Evolutionary conservation across 2,797 vertebrate species (phyloP), one percentile per base, ranked within the genome.

Genomic region (Sebastes hubbsi): DNA sequence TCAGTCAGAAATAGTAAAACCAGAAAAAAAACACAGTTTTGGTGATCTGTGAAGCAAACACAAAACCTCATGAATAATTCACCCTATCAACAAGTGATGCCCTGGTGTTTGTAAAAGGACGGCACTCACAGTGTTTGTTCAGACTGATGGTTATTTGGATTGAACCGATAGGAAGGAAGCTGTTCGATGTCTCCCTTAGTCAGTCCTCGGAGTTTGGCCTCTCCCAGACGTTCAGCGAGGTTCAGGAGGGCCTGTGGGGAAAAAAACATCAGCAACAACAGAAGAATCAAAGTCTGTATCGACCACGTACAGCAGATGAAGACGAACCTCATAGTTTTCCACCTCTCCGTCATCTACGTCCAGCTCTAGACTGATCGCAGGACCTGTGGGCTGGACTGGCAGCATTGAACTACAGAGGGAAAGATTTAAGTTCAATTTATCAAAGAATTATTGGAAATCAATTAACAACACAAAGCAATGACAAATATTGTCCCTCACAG

Each of bases 131-230:
- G 94, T 64, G 98, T 99, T 96, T 99, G 98, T 85, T 99, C 98
- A 87, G 98, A 99, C 88, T 99, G 98, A 94, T 98, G 98, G 94
- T 98, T 99, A 92, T 98, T 99, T 88, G 98, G 97, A 91, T 99
- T 99, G 93, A 99, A 99, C 85, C 98, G 96, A 72, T 99, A 99
- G 61, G 98, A 99, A 84, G 98, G 98, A 95, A 99, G 98, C 85
- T 99, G 98, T 92, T 99, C 98, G 27, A 99, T 99, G 89, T 99
- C 98, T n/a, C 97, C 97, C 94, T 99, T 99, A 81, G 97, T 98
- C 87, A 99, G 89, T 79, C 98, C 98, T 85, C 98, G 91, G 80
- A 98, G 98, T 93, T 99, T 99, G 58, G 98, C 98, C 91, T 99
- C 98, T 90, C 98, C 98, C 29, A 99, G 94, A 80, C 98, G 96